Evolutionary conservation across 2,113 vertebrate genomes (phyloP), one percentile per base, ranked within the genome.

Genomic region (Eonycteris spelaea): DNA sequence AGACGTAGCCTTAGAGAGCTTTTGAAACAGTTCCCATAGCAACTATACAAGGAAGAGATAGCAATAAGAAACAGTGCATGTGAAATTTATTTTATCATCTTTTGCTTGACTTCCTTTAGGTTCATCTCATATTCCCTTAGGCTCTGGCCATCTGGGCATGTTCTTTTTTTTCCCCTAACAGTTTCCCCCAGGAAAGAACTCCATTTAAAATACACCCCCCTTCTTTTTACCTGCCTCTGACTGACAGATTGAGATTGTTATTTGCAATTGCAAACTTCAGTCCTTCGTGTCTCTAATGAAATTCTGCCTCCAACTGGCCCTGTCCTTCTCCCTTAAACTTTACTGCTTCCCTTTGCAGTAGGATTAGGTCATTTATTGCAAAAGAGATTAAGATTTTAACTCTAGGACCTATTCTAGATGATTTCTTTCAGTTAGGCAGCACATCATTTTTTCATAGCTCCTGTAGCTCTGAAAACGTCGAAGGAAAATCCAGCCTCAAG

Each of bases 1-100:
- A 96, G 91, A 91, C 78, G 77, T 14, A 89, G 94, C 51, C 82
- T 95, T 57, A 61, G 96, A 94, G 70, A 97, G 84, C 96, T 96
- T 95, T 92, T 1, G 15, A 96, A 97, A 95, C 73, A 24, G 97
- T 98, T 97, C 93, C 97, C 97, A 98, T 98, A 93, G 97, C 95
- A 97, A 98, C 97, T 91, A 61, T 77, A 94, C 82, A 91, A 93
- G 79, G 78, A 89, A 61, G 90, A 96, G 94, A 95, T 95, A 83
- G 93, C 78, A 93, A n/a, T 94, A 97, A 91, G 97, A 95, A 77
- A 82, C 86, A 71, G 74, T 77, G 65, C 83, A 87, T 96, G 59
- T 94, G 89, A 74, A 96, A 96, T 97, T 97, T 96, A 92, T 97
- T 97, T 96, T 97, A 94, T 97, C 77, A 94, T 88, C 89, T 92